Conservation (phyloP, 2,113 vertebrate genomes). For the Bungarus multicinctus region DNA sequence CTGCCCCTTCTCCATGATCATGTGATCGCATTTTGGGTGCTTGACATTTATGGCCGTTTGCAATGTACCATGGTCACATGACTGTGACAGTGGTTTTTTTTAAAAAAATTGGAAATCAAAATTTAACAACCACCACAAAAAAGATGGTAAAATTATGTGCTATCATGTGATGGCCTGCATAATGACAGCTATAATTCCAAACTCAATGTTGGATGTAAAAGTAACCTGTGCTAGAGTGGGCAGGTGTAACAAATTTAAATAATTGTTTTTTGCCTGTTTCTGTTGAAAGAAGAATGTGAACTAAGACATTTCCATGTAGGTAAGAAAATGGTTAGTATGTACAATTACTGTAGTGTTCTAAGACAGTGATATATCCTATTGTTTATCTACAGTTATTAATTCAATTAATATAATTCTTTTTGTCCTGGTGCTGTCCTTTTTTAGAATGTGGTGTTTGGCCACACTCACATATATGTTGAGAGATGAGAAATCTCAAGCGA, state of each 20-base stretch:
- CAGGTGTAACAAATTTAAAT: background rate
- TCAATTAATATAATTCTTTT: background rate
- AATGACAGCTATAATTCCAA: background rate
- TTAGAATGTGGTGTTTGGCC: background rate
- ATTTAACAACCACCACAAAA: background rate
- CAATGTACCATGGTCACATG: background rate
- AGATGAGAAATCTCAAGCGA: background rate
- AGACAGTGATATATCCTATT: background rate
- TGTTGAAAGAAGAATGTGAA: background rate
- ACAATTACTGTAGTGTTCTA: background rate
- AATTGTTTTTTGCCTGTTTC: background rate
- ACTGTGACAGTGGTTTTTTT: background rate
- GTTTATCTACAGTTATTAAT: background rate
- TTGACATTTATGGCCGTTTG: background rate
- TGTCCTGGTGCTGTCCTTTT: background rate
- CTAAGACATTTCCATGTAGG: background rate
- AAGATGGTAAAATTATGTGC: background rate
- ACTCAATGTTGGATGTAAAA: background rate
- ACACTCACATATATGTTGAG: background rate
- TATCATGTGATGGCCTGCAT: background rate
- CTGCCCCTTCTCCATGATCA: background rate
- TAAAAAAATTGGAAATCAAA: background rate
- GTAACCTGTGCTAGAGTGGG: background rate
- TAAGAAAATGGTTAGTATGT: background rate
- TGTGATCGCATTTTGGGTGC: background rate